A percentile compares a stretch with the other conserved stretches of the same genome.
These are phyloP conservation scores for Xenopus tropicalis DNA, from an alignment of 2,113 vertebrate genomes.

Conservation along the genomic window DNA sequence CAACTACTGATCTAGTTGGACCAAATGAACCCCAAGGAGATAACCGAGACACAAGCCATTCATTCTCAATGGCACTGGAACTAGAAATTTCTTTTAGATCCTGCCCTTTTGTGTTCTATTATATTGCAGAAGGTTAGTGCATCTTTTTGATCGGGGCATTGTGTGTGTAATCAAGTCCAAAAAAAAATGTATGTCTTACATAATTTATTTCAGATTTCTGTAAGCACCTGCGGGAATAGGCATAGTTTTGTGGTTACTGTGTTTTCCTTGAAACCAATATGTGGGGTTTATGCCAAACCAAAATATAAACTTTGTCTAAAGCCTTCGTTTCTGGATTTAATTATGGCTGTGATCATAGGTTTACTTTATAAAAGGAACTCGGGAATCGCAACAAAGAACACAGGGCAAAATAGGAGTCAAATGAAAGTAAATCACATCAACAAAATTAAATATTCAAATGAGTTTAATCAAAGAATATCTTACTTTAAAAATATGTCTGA, in stretches of 20 bases:
- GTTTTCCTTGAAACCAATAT: conserved; percentile 17
- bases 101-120: too few species aligned
- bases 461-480: background rate
- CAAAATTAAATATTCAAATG: conserved; percentile 17
- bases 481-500: too few species aligned
- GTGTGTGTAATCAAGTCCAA: too few species aligned
- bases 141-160: too few species aligned
- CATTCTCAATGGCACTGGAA: too few species aligned
- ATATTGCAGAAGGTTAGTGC: too few species aligned
- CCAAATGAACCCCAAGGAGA: too few species aligned
- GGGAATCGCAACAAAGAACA: conserved; percentile 25
- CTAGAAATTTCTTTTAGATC: too few species aligned
- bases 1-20: too few species aligned
- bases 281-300: conserved; percentile 27
- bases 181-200: too few species aligned
- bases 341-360: conserved; percentile 14
- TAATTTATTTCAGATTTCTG: conserved; percentile 30
- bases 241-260: conserved; percentile 24
- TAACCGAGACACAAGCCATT: too few species aligned
- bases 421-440: conserved; percentile 17
- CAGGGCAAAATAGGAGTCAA: conserved; percentile 3
- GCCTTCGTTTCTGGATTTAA: conserved; percentile 24
- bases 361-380: conserved; percentile 3
- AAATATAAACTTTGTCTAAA: conserved; percentile 22
- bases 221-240: conserved; percentile 10